A percentile compares a stretch with the other conserved stretches of the same genome.
phyloP scores from a whole-genome alignment of 2,888 invertebrate species.

The Drosophila picticornis region DNA sequence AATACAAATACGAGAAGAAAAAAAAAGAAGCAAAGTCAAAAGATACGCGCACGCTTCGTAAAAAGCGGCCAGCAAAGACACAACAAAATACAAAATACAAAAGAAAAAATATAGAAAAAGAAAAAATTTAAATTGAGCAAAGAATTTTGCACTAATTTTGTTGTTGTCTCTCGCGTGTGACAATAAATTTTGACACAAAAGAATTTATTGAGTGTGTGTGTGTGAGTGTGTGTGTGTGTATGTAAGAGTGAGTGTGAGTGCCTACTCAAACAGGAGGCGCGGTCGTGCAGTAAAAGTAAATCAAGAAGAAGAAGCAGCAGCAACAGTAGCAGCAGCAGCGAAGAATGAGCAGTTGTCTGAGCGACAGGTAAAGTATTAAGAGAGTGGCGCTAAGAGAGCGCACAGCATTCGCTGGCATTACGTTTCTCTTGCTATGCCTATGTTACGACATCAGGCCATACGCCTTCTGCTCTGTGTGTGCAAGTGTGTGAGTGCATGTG shows the following conservation, averaged over 20 bases:
- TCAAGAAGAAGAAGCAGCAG: conserved; percentile 22
- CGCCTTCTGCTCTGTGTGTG: conserved; percentile 36
- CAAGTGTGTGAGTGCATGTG: conserved; percentile 27
- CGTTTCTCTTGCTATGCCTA: conserved; percentile 28
- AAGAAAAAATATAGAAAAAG: conserved; percentile 19
- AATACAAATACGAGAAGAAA: conserved; percentile 8
- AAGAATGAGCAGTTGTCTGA: conserved; percentile 41
- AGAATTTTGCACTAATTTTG: conserved; percentile 57
- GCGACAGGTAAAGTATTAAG: conserved; percentile 69
- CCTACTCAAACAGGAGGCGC: conserved; percentile 64
- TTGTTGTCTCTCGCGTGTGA: conserved; percentile 72
- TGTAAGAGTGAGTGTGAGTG: conserved; percentile 31
- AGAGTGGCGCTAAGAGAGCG: conserved; percentile 49
- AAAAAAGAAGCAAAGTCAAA: conserved; percentile 47
- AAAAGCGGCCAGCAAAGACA: conserved; percentile 38
- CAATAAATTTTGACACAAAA: conserved; percentile 73
- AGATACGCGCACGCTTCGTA: conserved; percentile 66
- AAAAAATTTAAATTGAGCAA: conserved; percentile 44
- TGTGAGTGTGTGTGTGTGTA: conserved; percentile 24
- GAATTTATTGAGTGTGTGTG: conserved; percentile 55
- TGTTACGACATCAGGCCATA: conserved; percentile 77
- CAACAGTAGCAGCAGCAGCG: conserved; percentile 7
- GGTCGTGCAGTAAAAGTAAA: conserved; percentile 51
- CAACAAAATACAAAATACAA: conserved; percentile 45
- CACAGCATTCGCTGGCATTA: conserved; percentile 7